Percentiles rank a stretch among this genome's conserved stretches.
These are phyloP conservation scores for Augochlorella aurata DNA, from an alignment of 2,888 invertebrate species.

Conservation along the genomic window DNA sequence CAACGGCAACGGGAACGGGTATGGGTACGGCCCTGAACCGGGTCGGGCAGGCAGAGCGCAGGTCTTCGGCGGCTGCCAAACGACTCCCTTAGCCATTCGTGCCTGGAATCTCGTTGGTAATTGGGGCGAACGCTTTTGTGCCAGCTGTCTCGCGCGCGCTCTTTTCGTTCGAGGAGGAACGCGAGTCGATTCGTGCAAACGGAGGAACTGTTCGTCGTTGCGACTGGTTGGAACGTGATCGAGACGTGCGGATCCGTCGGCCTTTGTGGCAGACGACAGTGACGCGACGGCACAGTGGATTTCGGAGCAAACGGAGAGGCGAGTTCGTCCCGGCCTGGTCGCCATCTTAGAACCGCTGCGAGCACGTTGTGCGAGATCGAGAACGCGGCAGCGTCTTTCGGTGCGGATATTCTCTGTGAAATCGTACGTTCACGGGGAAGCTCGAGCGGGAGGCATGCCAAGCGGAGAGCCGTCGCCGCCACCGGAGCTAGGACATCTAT, in stretches of 20 bases:
- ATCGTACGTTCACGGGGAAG: not conserved
- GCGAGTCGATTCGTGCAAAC: not conserved
- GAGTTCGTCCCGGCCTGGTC: conserved; percentile 40
- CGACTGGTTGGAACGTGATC: too few relatives aligned
- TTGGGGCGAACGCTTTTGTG: conserved; percentile 48
- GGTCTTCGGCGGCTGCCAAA: conserved; percentile 67
- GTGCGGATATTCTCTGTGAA: not conserved
- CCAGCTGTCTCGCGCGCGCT: conserved; percentile 43
- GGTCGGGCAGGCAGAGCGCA: conserved; percentile 64
- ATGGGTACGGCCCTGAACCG: conserved; percentile 50
- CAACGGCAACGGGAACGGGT: not conserved
- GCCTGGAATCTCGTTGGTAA: conserved; percentile 56
- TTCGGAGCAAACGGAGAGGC: conserved; percentile 31
- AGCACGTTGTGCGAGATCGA: conserved; percentile 52
- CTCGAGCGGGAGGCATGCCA: conserved; percentile 32
- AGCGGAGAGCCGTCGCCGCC: conserved; percentile 37
- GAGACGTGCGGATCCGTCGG: not conserved
- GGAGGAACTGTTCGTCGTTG: not conserved
- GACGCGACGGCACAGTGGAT: not conserved
- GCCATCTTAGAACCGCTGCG: conserved; percentile 57
- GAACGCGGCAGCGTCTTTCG: not conserved
- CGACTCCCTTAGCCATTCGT: conserved; percentile 64
- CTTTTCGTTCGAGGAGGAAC: conserved; percentile 7
- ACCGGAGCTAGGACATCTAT: conserved; percentile 34
- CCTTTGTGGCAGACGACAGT: not conserved